Percentiles rank a stretch among this genome's conserved stretches.
Conservation (phyloP, 2,888 invertebrate genomes). For the Girardia tigrina region DNA sequence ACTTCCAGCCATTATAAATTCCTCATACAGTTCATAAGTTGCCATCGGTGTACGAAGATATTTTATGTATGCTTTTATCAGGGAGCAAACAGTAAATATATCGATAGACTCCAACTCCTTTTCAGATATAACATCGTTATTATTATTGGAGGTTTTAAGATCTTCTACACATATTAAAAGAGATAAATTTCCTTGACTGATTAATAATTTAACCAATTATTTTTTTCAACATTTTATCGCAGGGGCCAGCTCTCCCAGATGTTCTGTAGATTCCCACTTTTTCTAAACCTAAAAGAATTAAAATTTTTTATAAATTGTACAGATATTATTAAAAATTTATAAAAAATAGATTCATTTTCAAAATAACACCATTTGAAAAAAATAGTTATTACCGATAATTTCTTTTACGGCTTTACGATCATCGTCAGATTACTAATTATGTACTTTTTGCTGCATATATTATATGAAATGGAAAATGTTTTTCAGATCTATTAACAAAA, state of each 20-base stretch:
- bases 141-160: neutral
- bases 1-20: neutral
- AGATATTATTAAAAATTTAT: too few relatives aligned
- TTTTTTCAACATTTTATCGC: neutral
- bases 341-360: too few relatives aligned
- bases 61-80: conserved; percentile 4
- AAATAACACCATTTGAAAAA: too few relatives aligned
- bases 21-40: neutral
- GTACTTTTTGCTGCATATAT: too few relatives aligned
- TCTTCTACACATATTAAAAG: neutral
- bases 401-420: too few relatives aligned
- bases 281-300: neutral
- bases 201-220: neutral
- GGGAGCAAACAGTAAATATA: neutral
- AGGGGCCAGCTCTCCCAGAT: neutral
- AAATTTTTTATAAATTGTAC: too few relatives aligned
- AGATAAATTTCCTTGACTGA: neutral
- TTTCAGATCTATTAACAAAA: too few relatives aligned
- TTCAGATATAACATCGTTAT: neutral
- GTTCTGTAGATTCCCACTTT: neutral
- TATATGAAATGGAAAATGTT: too few relatives aligned
- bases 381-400: too few relatives aligned
- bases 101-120: neutral
- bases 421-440: too few relatives aligned
- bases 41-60: neutral